Evolutionary conservation across 2,113 vertebrate species (phyloP), one percentile per base, ranked within the genome.

Genomic region (Sisor rabdophorus): DNA sequence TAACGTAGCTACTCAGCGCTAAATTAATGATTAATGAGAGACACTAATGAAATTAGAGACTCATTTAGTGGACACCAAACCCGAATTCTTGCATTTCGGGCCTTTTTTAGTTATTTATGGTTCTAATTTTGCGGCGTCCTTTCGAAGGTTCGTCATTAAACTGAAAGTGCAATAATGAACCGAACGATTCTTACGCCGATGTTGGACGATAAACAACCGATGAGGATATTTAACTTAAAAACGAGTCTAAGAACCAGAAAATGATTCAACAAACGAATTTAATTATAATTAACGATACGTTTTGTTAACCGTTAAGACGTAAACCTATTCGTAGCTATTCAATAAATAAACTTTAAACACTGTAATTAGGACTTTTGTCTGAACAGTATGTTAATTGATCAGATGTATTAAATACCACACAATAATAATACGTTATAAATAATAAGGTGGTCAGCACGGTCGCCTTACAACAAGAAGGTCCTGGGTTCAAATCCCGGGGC

Each of bases 1-100:
- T 59, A 28, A 59, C 48, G 71, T 73, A 56, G 55, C 71, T 44
- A 73, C 56, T 58, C 53, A 44, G 70, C 22, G 30, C 70, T 59
- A 20, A 59, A 73, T 59, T 59, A 73, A 60, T 73, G 40, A 73
- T 44, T 24, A 56, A 58, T 12, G 70, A 44, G 53, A 58, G 32
- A 24, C 32, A 16, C 70, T 56, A 58, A 44, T 69, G 50, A 52
- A 69, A 69, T 52, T 17, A 69, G 22, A 52, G 28, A 69, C 16
- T 11, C 5, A 69, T 69, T 52, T 24, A 28, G 28, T 12, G 17
- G 26, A 11, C 4, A 69, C 17, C 28, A 52, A 52, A 28, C 17
- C 19, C 26, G 1, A 30, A n/a, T 17, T 19, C 2, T 19, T 50
- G 4, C 36, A 48, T 26, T 67, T 36, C 10, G n/a, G n/a, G 16